Evolutionary conservation across 1,140 invertebrate genomes (phyloP).

Genomic region (Drosophila setifemur): DNA sequence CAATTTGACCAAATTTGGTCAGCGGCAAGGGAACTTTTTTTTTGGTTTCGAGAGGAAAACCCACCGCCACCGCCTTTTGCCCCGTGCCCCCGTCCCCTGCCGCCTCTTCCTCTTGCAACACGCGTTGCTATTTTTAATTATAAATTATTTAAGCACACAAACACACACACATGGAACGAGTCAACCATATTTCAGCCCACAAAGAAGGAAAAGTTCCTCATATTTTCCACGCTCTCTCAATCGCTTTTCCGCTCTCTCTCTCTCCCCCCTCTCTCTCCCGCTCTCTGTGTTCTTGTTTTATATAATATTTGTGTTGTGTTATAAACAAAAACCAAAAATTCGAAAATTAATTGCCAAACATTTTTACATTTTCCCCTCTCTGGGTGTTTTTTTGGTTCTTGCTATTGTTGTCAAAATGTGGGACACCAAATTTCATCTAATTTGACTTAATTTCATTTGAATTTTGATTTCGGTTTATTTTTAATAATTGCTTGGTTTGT

Average conservation of each 20-base stretch:
- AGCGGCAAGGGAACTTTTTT: conserved; percentile 37
- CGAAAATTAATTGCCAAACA: conserved; percentile 62
- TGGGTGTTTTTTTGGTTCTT: neutral
- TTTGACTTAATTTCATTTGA: conserved; percentile 33
- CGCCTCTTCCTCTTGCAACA: conserved; percentile 43
- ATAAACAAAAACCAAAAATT: conserved; percentile 27
- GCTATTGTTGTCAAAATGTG: conserved; percentile 16
- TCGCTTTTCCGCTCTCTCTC: neutral
- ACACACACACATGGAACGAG: conserved; percentile 5
- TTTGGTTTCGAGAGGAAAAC: conserved; percentile 34
- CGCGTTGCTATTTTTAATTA: conserved; percentile 76
- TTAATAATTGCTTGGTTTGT: conserved; percentile 55
- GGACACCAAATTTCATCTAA: conserved; percentile 18
- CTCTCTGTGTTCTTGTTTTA: conserved; percentile 17
- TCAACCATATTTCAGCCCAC: conserved; percentile 18
- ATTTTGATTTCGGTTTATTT: conserved; percentile 45
- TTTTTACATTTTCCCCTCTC: conserved; percentile 22
- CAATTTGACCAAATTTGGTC: conserved; percentile 78
- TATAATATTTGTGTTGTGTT: conserved; percentile 36
- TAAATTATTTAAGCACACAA: conserved; percentile 65
- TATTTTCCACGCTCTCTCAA: conserved; percentile 16
- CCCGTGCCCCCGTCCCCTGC: neutral
- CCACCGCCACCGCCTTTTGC: conserved; percentile 4
- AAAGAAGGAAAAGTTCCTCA: conserved; percentile 22
- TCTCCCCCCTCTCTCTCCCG: neutral